A percentile compares a stretch with the other conserved stretches of the same genome.
Evolutionary conservation across 1,140 invertebrate genomes (phyloP).

Genomic region (Drosophila mauritiana): DNA sequence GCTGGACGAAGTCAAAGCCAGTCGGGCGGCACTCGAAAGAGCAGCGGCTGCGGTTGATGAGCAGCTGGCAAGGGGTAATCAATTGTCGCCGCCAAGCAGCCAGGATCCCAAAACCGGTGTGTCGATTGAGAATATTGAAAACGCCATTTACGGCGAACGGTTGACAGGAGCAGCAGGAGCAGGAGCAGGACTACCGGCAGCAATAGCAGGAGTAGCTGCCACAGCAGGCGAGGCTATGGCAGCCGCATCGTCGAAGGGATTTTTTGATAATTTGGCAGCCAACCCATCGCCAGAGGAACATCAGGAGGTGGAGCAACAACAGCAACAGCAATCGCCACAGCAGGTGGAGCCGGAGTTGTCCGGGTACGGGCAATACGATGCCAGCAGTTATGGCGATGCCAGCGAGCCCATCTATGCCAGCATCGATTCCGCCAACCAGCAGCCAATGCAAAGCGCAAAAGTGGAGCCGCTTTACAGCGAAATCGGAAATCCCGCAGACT

Average conservation of each 20-base stretch:
- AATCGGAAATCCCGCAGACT: slow-evolving; percentile 80
- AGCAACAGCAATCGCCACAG: slow-evolving; percentile 10
- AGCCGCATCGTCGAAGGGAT: slow-evolving; percentile 42
- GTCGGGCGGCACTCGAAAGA: slow-evolving; percentile 60
- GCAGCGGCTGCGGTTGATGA: slow-evolving; percentile 82
- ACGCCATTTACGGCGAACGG: slow-evolving; percentile 83
- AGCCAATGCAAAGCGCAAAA: slow-evolving; percentile 9
- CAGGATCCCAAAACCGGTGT: slow-evolving; percentile 54
- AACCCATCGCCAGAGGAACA: slow-evolving; percentile 29
- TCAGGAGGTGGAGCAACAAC: slow-evolving; percentile 11
- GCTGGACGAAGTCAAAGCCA: slow-evolving; percentile 75
- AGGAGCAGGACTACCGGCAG: slow-evolving; percentile 25
- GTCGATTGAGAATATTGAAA: slow-evolving; percentile 84
- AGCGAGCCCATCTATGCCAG: slow-evolving; percentile 69
- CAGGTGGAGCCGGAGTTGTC: slow-evolving; percentile 24
- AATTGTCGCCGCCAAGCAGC: slow-evolving; percentile 62
- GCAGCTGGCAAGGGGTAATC: slow-evolving; percentile 74
- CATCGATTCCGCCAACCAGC: slow-evolving; percentile 56
- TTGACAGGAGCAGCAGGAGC: slow-evolving; percentile 50
- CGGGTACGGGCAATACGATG: slow-evolving; percentile 65
- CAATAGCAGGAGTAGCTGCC: slow-evolving; percentile 14
- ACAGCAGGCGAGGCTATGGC: slow-evolving; percentile 3
- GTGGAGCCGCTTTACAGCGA: slow-evolving; percentile 70
- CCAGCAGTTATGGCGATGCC: slow-evolving; percentile 58
- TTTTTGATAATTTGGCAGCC: slow-evolving; percentile 66